Evolutionary conservation across 2,797 vertebrate species (phyloP).

Genomic region (Zalophus californianus): DNA sequence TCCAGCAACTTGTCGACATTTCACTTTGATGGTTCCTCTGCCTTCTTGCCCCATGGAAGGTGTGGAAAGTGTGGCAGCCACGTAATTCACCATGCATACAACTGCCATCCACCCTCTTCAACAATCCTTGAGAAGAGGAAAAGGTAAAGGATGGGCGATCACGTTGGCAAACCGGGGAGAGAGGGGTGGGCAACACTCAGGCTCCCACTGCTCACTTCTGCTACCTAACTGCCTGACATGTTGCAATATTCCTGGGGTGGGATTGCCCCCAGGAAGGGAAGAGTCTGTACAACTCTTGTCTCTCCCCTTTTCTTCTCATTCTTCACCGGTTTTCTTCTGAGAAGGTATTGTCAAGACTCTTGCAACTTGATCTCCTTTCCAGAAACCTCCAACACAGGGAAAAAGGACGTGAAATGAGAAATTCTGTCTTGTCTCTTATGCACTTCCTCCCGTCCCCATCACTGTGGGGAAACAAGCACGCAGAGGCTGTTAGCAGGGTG

Average conservation of each 20-base stretch:
- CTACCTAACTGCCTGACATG: no score
- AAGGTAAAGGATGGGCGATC: background rate
- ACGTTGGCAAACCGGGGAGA: background rate
- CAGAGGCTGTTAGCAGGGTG: constrained; percentile 80
- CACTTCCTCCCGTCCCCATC: background rate
- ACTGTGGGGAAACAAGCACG: constrained; percentile 62
- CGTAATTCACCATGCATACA: no score
- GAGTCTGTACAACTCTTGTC: background rate
- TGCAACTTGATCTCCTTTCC: background rate
- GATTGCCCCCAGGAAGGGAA: background rate
- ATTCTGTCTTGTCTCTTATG: background rate
- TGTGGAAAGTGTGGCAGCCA: background rate
- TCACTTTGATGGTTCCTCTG: background rate
- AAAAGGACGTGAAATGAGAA: constrained; percentile 16
- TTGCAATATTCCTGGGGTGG: background rate
- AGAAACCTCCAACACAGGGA: background rate
- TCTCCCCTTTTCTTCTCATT: background rate
- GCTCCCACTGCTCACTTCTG: background rate
- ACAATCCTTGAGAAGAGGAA: background rate
- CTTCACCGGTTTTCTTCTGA: background rate
- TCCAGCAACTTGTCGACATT: background rate
- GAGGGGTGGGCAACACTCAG: no score
- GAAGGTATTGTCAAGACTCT: background rate
- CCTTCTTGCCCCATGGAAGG: fast-evolving
- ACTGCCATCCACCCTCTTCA: background rate